Percentiles rank a stretch among this genome's conserved stretches.
phyloP scores from a whole-genome alignment of 2,797 vertebrate genomes.

The Lepilemur septentrionalis region DNA sequence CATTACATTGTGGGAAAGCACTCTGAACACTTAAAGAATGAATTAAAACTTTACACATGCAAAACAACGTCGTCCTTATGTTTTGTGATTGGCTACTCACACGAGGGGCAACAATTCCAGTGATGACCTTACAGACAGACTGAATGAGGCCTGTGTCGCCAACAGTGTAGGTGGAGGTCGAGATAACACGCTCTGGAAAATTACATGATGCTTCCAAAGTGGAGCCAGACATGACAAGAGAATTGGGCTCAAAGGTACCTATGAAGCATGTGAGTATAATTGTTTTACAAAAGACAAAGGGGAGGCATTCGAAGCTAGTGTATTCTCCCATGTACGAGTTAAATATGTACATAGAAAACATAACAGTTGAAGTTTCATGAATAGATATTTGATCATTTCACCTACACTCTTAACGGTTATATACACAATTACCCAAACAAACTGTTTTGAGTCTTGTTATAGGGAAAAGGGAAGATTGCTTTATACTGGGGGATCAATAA shows the following conservation, averaged over 20 bases:
- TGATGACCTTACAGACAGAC: not conserved
- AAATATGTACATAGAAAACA: not conserved
- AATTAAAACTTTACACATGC: not conserved
- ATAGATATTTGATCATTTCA: not conserved
- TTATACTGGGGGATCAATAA: not conserved
- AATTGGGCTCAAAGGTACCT: not conserved
- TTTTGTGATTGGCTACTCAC: not conserved
- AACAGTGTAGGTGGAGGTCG: not conserved
- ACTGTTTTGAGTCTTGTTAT: not conserved
- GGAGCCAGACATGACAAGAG: not conserved
- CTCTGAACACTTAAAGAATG: not conserved
- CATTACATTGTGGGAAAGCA: not conserved
- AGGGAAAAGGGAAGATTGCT: not conserved
- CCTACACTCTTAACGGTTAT: not conserved
- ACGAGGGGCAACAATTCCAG: not conserved
- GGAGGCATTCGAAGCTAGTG: not conserved
- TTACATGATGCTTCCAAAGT: not conserved
- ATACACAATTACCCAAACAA: not conserved
- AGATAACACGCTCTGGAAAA: not conserved
- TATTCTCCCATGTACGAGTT: not conserved
- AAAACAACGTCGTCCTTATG: not conserved
- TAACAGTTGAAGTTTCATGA: not conserved
- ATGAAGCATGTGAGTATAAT: not conserved
- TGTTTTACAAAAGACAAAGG: not conserved
- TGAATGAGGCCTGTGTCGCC: not conserved